These are phyloP conservation scores for Cephus pulcher DNA, from an alignment of 2,888 invertebrate genomes.

Conservation along the genomic window DNA sequence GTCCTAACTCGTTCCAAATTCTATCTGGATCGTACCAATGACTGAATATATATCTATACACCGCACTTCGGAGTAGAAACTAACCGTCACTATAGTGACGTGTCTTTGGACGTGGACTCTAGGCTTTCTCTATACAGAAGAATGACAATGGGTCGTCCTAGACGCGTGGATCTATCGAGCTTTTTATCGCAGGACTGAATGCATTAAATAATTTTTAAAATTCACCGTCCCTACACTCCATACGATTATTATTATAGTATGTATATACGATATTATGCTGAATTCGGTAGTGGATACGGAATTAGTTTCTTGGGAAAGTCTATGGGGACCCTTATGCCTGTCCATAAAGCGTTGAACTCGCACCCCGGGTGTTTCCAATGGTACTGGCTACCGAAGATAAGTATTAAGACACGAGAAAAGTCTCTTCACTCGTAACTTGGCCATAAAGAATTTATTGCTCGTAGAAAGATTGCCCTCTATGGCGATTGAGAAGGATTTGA, in stretches of 20 bases:
- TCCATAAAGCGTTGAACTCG: slow-evolving; percentile 12
- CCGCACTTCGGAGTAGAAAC: neutral
- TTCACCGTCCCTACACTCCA: neutral
- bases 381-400: slow-evolving; percentile 28
- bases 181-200: slow-evolving; percentile 29
- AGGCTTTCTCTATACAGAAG: neutral
- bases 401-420: slow-evolving; percentile 25
- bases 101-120: neutral
- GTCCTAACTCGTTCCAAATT: neutral
- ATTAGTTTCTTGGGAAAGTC: slow-evolving; percentile 16
- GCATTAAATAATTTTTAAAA: slow-evolving; percentile 23
- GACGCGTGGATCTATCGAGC: slow-evolving; percentile 22
- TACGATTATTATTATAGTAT: neutral
- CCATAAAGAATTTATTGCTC: slow-evolving; percentile 13
- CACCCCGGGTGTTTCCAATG: slow-evolving; percentile 1
- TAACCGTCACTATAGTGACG: neutral
- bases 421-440: neutral
- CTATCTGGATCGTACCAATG: neutral
- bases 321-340: slow-evolving; percentile 11
- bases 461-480: slow-evolving; percentile 22
- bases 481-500: slow-evolving; percentile 34
- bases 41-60: neutral
- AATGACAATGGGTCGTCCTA: slow-evolving; percentile 15
- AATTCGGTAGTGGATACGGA: slow-evolving; percentile 11
- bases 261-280: neutral